phyloP scores from a whole-genome alignment of 2,888 invertebrate species.

The Dicyrtoma fusca region DNA sequence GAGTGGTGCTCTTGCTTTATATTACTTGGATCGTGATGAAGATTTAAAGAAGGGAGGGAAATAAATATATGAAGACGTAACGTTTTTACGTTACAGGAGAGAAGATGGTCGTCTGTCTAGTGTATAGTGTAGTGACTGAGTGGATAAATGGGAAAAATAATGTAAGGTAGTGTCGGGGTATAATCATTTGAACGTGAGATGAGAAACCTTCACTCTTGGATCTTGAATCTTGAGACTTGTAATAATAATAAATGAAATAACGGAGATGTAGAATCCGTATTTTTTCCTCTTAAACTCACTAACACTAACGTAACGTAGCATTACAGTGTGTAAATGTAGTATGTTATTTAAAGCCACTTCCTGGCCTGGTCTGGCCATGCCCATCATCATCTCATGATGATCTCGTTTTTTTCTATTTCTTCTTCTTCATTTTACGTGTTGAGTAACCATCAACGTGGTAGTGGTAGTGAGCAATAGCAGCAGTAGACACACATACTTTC shows the following conservation, averaged over 20 bases:
- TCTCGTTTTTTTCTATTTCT: neutral
- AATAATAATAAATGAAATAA: conserved; percentile 8
- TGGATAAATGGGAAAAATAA: no score
- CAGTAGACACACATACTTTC: no score
- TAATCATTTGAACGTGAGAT: conserved; percentile 13
- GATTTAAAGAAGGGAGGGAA: no score
- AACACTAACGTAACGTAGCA: neutral
- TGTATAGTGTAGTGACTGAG: no score
- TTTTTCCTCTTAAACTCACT: neutral
- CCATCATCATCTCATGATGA: conserved; percentile 3
- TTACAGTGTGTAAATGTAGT: neutral
- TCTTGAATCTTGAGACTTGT: neutral
- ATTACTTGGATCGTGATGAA: no score
- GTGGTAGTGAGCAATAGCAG: no score
- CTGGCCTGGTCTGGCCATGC: neutral
- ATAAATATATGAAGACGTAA: no score
- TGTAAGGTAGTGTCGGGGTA: no score
- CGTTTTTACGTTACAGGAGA: no score
- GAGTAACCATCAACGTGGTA: no score
- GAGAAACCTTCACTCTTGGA: conserved; percentile 23
- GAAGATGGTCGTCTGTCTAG: no score
- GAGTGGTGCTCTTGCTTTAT: no score
- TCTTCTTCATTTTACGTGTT: neutral
- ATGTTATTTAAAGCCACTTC: conserved; percentile 4
- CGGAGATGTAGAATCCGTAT: conserved; percentile 3